Evolutionary conservation across 2,113 vertebrate genomes (phyloP), one percentile per base, ranked within the genome.

Genomic region (Hylia prasina): DNA sequence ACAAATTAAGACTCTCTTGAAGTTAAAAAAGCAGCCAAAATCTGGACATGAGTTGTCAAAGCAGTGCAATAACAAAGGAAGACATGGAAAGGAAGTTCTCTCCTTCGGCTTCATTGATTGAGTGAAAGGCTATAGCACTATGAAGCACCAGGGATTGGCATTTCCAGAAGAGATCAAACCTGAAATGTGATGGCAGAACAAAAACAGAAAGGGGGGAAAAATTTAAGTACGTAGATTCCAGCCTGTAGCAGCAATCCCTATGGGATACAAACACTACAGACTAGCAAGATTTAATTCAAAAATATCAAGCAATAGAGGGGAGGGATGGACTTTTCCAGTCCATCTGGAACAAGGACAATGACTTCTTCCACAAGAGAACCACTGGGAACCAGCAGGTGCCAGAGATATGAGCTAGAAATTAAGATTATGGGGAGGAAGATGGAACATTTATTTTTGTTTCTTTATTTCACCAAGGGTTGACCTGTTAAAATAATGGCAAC

Each of bases 401-500:
- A 73, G 71, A 68, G 33, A 39, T 21, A 56, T 1, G 31, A 50
- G 33, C 11, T 64, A 91, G 75, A 82, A 90, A 93, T 64, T 4
- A 81, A 65, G 60, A 61, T 58, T 73, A 69, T 51, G 54, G 63
- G 30, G 42, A 82, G 24, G 9, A 75, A 47, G 83, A 60, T 17
- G 18, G 39, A 79, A 45, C 3, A 2, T 95, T 95, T 89, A 73
- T 72, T 95, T 96, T 76, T 92, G 31, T 66, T 79, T 94, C 54
- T 72, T 77, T 81, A 73, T 92, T 93, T 93, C 88, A 85, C 69
- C 35, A 61, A 35, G 63, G 57, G 54, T 40, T 48, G 53, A 94
- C 83, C 96, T 97, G 96, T 96, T 97, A 86, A 95, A 96, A 94
- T 96, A 96, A 96, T 93, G 77, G 93, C 85, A 90, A 51, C 68